Evolutionary conservation across 2,113 vertebrate species (phyloP), one percentile per base, ranked within the genome.

Genomic region (Tamias sibiricus): DNA sequence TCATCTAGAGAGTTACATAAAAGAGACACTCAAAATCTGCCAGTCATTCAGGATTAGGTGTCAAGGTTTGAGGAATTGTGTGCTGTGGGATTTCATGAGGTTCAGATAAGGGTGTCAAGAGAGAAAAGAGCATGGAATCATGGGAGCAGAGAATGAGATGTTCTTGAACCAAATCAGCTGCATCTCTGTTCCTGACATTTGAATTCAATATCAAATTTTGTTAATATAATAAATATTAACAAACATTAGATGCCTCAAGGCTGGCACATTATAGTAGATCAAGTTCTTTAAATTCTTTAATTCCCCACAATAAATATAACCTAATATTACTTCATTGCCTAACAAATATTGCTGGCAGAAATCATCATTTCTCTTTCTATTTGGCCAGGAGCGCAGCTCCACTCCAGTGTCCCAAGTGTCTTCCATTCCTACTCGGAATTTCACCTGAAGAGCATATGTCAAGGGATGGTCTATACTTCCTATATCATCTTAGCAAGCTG

Each of bases 141-240:
- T 24, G 6, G 52, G 6, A 19, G 4, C 9, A 40, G 20, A 59
- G 9, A 87, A 20, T 49, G 42, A 83, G 77, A 44, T 37, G 3
- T 54, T 64, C 11, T 42, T 13, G 14, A 24, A 37, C 57, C 30
- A 87, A 77, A 26, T 71, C 80, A 80, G 42, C 14, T 80, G 14
- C 4, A 24, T 49, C 4, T 82, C n/a, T 74, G 13, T 35, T 59
- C 22, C 54, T 40, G 0, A 87, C 91, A 35, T 80, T 62, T 54
- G 66, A 24, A n/a, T 77, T 81, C 22, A 47, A 9, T 59, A 91
- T 22, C 40, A 87, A 62, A 87, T 62, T 49, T n/a, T 69, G 57
- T 49, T 37, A 85, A 76, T 59, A 92, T 85, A 82, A 92, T n/a
- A 62, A 88, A 79, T 52, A 71, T 83, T 68, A 92, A 47, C 14